A percentile compares a stretch with the other conserved stretches of the same genome.
Conservation (phyloP, 2,113 vertebrate species). For the Fulica atra region DNA sequence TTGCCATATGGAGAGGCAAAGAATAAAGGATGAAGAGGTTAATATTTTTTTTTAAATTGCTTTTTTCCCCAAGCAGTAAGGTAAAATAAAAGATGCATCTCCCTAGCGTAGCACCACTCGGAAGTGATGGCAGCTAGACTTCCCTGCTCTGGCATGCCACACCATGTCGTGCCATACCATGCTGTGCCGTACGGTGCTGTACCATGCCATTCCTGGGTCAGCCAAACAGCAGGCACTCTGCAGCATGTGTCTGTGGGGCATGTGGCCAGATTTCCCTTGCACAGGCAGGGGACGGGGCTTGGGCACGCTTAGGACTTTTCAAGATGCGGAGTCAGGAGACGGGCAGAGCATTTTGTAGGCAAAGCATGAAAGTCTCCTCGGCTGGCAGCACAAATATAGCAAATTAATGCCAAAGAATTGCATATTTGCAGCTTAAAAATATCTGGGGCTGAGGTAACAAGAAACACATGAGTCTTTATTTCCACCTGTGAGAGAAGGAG, state of each 20-base stretch:
- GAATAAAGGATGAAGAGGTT: neutral
- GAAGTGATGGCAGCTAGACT: neutral
- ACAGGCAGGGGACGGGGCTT: neutral
- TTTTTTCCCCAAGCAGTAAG: neutral
- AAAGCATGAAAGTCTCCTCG: neutral
- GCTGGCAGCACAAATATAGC: neutral
- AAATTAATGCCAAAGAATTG: neutral
- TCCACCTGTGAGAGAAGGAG: neutral
- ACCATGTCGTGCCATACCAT: accelerated
- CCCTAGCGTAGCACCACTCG: neutral
- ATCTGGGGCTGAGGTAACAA: neutral
- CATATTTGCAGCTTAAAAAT: neutral
- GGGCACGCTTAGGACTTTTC: neutral
- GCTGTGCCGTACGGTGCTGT: accelerated
- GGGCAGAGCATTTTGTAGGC: neutral
- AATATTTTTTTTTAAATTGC: no score
- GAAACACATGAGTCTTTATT: neutral
- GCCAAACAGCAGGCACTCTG: neutral
- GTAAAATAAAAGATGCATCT: neutral
- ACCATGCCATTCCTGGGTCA: accelerated
- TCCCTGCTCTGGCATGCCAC: neutral
- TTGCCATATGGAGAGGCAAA: neutral
- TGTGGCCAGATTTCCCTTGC: accelerated
- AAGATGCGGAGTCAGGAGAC: neutral
- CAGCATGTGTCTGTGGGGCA: neutral